phyloP scores from a whole-genome alignment of 1,140 invertebrate genomes.

The Listronotus bonariensis region DNA sequence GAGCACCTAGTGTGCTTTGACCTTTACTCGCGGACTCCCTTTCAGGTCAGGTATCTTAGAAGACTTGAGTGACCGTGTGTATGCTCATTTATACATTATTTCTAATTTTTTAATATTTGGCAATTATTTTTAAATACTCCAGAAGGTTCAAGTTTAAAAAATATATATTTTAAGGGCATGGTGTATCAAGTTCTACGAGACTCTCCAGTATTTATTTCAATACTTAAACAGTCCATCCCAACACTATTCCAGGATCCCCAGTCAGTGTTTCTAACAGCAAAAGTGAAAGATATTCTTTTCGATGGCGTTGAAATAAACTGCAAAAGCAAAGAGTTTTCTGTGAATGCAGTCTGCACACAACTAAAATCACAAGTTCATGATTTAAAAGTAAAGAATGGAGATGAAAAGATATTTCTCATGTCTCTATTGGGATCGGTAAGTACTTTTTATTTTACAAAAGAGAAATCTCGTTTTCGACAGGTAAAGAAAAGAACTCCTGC shows the following conservation, averaged over 20 bases:
- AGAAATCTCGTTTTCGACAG: too few species aligned
- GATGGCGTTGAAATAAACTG: constrained; percentile 72
- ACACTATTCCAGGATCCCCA: constrained; percentile 68
- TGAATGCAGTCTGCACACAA: constrained; percentile 68
- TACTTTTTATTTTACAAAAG: background rate
- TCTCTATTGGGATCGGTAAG: constrained; percentile 70
- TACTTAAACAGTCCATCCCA: constrained; percentile 61
- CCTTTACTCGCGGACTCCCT: too few species aligned
- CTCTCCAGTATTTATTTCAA: constrained; percentile 65
- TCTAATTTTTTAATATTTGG: too few species aligned
- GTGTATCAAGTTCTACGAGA: constrained; percentile 55
- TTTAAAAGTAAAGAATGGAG: constrained; percentile 55
- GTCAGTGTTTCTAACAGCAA: constrained; percentile 64
- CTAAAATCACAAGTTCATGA: constrained; percentile 65
- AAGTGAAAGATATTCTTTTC: constrained; percentile 71
- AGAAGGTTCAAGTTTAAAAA: too few species aligned
- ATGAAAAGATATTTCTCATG: constrained; percentile 67
- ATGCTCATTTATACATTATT: too few species aligned
- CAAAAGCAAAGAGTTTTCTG: constrained; percentile 69
- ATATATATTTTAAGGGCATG: constrained; percentile 55
- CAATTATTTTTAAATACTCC: too few species aligned
- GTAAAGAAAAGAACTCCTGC: too few species aligned
- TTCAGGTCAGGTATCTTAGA: too few species aligned
- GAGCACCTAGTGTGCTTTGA: too few species aligned
- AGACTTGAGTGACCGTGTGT: too few species aligned